phyloP scores from a whole-genome alignment of 2,888 invertebrate genomes.

The Linyphia triangularis region DNA sequence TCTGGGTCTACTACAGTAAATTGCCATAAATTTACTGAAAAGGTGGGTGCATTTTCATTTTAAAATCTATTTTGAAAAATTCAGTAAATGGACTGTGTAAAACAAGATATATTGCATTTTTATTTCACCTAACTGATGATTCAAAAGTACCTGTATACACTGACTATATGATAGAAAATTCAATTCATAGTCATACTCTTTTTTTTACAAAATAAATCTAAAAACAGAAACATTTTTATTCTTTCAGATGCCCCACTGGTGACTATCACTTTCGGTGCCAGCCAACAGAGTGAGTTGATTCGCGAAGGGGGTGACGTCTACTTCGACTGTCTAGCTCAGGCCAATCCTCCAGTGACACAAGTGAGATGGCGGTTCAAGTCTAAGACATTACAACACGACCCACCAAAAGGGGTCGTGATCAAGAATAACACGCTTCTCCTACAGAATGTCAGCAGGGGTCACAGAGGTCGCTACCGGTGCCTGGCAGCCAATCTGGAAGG shows the following conservation, averaged over 20 bases:
- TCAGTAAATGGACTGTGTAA: no score
- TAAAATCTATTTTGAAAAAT: no score
- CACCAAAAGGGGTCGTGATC: constrained; percentile 75
- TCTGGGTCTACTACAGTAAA: no score
- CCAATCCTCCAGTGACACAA: constrained; percentile 91
- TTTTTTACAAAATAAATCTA: no score
- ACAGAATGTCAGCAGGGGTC: constrained; percentile 76
- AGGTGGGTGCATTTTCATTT: no score
- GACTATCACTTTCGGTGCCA: constrained; percentile 88
- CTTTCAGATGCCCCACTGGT: constrained; percentile 90
- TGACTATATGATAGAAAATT: no score
- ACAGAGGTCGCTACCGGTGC: constrained; percentile 77
- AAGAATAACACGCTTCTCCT: constrained; percentile 77
- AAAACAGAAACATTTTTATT: no score
- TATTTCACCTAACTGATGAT: no score
- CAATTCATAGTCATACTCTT: no score
- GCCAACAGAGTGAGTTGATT: constrained; percentile 90
- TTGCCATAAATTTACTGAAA: no score
- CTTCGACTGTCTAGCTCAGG: constrained; percentile 93
- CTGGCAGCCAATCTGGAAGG: constrained; percentile 77
- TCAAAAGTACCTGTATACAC: no score
- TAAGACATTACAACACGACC: constrained; percentile 72
- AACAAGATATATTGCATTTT: no score
- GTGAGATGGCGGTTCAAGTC: constrained; percentile 85
- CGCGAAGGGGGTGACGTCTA: constrained; percentile 95